Evolutionary conservation across 2,797 vertebrate genomes (phyloP).

Genomic region (Sebastes minor): DNA sequence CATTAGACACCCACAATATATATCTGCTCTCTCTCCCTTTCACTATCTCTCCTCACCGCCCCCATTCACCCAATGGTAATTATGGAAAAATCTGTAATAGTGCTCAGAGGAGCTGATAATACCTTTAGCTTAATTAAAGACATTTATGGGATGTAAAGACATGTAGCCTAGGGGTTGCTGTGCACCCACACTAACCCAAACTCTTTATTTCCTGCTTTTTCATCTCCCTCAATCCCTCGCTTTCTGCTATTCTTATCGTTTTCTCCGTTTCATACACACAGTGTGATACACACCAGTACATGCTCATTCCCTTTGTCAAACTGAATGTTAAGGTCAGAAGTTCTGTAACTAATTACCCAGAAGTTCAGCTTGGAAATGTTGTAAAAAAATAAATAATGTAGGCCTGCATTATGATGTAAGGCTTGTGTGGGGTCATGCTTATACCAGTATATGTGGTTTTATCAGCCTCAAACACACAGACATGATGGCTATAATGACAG

Average conservation of each 20-base stretch:
- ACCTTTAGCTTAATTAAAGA: constrained; percentile 88
- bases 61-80: constrained; percentile 81
- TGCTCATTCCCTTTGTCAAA: constrained; percentile 37
- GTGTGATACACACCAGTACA: constrained; percentile 35
- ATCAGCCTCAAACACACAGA: constrained; percentile 64
- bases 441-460: constrained; percentile 30
- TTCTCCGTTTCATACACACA: constrained; percentile 47
- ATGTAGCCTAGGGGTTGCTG: constrained; percentile 75
- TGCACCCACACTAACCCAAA: constrained; percentile 72
- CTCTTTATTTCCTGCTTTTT: constrained; percentile 67
- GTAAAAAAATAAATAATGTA: not conserved
- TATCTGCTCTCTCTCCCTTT: constrained; percentile 47
- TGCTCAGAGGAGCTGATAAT: constrained; percentile 83
- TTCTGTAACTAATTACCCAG: constrained; percentile 28
- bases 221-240: constrained; percentile 57
- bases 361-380: constrained; percentile 18
- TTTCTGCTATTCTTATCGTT: constrained; percentile 51
- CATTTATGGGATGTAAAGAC: constrained; percentile 84
- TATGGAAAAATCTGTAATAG: constrained; percentile 81
- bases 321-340: constrained; percentile 32
- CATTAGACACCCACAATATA: constrained; percentile 74
- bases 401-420: not conserved
- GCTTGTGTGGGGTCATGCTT: not conserved
- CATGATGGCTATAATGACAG: constrained; percentile 26
- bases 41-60: constrained; percentile 58